Conservation (phyloP, 2,113 vertebrate genomes). For the Chionomys nivalis region DNA sequence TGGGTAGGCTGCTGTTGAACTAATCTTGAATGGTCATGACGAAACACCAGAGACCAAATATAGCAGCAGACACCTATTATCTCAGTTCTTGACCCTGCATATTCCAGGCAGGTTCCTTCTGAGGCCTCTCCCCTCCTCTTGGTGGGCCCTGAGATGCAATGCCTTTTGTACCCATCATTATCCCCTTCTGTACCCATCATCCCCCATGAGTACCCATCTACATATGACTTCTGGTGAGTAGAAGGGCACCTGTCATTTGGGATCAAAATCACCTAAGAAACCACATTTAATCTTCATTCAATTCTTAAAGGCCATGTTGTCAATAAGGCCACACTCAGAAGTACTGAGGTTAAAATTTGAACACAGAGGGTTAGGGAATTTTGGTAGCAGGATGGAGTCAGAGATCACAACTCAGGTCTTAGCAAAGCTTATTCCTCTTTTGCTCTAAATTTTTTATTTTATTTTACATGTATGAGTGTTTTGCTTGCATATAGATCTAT, state of each 20-base stretch:
- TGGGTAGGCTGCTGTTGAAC: no score
- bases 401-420: background rate
- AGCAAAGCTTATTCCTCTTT: background rate
- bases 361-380: background rate
- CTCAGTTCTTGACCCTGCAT: background rate
- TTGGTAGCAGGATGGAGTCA: background rate
- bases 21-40: background rate
- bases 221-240: background rate
- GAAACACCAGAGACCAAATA: no score
- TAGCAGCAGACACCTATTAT: background rate
- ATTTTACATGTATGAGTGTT: background rate
- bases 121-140: background rate
- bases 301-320: background rate
- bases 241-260: background rate
- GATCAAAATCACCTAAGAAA: background rate
- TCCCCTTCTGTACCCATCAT: no score
- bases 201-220: background rate
- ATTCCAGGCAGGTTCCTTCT: background rate
- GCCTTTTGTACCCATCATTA: background rate
- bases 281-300: background rate
- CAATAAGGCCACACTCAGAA: background rate
- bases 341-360: background rate
- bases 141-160: accelerated
- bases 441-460: background rate
- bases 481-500: background rate